Base-by-base conservation (phyloP, 37 sponge, comb jelly and placozoan species). In the Chondrilla cf. caribensis region DNA sequence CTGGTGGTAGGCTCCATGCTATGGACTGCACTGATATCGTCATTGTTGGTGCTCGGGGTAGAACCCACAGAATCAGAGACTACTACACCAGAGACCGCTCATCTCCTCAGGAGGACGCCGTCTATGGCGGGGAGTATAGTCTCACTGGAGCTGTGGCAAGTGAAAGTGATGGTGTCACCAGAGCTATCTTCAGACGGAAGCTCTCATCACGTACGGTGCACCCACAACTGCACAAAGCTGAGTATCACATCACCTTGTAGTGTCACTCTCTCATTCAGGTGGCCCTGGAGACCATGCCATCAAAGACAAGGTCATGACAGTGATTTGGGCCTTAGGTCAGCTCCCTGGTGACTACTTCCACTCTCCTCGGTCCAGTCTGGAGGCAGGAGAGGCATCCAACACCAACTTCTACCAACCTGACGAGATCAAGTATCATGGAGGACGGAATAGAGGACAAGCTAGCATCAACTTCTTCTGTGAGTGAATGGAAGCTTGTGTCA, bases 21-120 rank as follows among this genome's bases (percentile, higher is more conserved):
- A 92, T 92, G 92, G 89, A 92, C 57, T 92, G 92, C 58, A 58
- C 80, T 3, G 92, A 92, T 51, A 85, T 92, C 19, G 89, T 92
- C n/a, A 85, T 92, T 22, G 86, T 84, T 51, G 70, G 37, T 32
- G 92, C 87, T 36, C 66, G 87, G 22, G 89, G 89, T 24, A 60
- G 60, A 14, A 54, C 31, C 18, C 73, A 54, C 77, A 47, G 89
- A 2, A 60, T 92, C 35, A 57, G 86, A n/a, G 92, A 92, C 82
- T 87, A 88, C 86, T 92, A 92, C 86, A 83, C 89, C n/a, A 81
- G 92, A 21, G 92, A 87, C 33, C 77, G 92, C 0, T 5, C 89
- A 39, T 88, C 92, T 31, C 92, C 92, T 38, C 86, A 66, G 0
- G 64, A 62, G 28, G 92, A 92, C 38, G 51, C 28, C 41, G 82